These are phyloP conservation scores for Lepisosteus oculatus DNA, from an alignment of 2,113 vertebrate genomes.

Conservation along the genomic window DNA sequence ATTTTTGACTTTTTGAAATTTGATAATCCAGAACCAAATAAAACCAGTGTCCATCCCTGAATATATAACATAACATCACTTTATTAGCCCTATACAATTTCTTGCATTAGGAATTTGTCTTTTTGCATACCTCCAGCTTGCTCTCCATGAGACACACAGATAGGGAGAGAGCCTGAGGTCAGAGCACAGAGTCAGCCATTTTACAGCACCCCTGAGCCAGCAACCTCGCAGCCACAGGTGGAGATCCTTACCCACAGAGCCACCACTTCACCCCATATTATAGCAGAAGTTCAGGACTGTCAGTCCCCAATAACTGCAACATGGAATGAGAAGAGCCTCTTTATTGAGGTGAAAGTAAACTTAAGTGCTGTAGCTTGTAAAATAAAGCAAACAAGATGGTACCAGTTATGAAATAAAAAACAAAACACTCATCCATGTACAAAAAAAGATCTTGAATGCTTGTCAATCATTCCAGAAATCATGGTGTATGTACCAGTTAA, in stretches of 20 bases:
- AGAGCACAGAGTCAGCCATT: too few relatives aligned
- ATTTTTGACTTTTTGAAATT: background rate
- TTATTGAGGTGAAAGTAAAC: constrained; percentile 65
- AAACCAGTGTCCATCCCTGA: background rate
- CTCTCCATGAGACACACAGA: too few relatives aligned
- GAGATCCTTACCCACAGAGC: too few relatives aligned
- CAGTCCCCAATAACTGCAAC: background rate
- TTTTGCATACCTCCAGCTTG: too few relatives aligned
- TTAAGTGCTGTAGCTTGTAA: constrained; percentile 66
- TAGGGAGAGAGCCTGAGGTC: too few relatives aligned
- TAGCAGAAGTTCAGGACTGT: constrained; percentile 34
- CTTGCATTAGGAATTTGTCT: too few relatives aligned
- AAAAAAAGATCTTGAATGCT: constrained; percentile 66
- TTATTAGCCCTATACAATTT: too few relatives aligned
- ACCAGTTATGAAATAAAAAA: constrained; percentile 69
- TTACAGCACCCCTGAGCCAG: too few relatives aligned
- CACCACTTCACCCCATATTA: background rate
- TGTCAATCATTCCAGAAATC: constrained; percentile 56
- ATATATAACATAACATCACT: background rate
- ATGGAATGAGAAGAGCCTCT: constrained; percentile 64
- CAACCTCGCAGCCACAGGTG: too few relatives aligned
- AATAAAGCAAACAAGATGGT: constrained; percentile 59
- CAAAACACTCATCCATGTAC: constrained; percentile 64
- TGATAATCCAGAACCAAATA: background rate
- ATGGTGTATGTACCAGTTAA: constrained; percentile 56